Evolutionary conservation across 2,888 invertebrate genomes (phyloP), one percentile per base, ranked within the genome.

Genomic region (Tinea semifulvella): DNA sequence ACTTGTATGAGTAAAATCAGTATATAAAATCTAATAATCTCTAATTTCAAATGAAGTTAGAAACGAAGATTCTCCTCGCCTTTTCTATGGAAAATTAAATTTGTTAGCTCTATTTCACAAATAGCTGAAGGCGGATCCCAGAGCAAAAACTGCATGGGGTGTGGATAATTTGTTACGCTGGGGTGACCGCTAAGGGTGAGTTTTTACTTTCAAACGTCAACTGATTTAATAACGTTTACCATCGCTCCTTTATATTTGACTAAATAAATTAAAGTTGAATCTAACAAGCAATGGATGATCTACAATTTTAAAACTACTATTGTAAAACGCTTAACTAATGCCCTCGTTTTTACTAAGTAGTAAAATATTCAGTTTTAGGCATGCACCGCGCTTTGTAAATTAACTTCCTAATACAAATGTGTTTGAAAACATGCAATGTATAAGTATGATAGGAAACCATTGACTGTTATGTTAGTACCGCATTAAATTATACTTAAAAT

Each of bases 101-200:
- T 31, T n/a, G 31, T 38, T 38, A 38, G 17, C 17, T 38, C 38
- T 38, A 38, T 19, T 31, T 38, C 40, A 40, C 42, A 43, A 43
- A 43, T 25, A 43, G 28, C 43, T 14, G 26, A 31, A 18, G 43
- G 43, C 43, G 31, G 43, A 11, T 5, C 26, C 17, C 14, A 14
- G 27, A 14, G 42, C 27, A 46, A 46, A 52, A 60, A 60, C 56
- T 61, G 58, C 57, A 57, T 56, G 53, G 57, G 59, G 57, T 54
- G 51, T 52, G 46, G 43, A 48, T 49, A 51, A 53, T 58, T 53
- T 54, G 54, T 56, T 53, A 60, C 51, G 50, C 44, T 44, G 47
- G 46, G 46, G 46, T 39, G 40, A 36, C 46, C 39, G 47, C 43
- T 36, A 46, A 48, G 39, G 48, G 47, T 40, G 44, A 44, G 46